Percentiles rank a stretch among this genome's conserved stretches.
Conservation (phyloP, 1,140 invertebrate genomes). For the Trichonephila clavata region DNA sequence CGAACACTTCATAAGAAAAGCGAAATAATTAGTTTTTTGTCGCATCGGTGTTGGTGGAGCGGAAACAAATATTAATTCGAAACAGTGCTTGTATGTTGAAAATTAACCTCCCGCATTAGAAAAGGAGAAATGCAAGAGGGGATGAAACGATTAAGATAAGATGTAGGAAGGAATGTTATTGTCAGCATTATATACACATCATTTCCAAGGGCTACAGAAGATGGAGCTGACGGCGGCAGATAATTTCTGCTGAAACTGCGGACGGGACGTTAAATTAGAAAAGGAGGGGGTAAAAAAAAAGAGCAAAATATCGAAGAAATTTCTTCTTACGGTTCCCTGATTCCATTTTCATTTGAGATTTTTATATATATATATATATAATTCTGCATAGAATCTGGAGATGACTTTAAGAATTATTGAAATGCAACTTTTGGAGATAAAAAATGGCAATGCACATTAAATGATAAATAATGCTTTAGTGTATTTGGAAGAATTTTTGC, state of each 20-base stretch:
- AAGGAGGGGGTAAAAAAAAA: neutral
- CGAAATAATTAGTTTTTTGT: neutral
- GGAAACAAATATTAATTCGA: slow-evolving; percentile 10
- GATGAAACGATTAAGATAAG: slow-evolving; percentile 54
- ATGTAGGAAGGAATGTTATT: slow-evolving; percentile 40
- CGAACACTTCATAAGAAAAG: neutral
- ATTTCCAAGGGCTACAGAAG: slow-evolving; percentile 2
- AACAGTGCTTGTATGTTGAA: neutral
- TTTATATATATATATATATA: neutral
- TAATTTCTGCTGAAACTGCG: slow-evolving; percentile 60
- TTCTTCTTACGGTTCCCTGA: slow-evolving; percentile 44
- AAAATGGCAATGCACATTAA: too few species aligned
- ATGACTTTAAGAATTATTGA: neutral
- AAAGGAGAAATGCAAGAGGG: neutral
- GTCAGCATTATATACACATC: slow-evolving; percentile 68
- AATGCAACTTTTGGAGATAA: neutral
- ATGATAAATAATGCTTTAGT: too few species aligned
- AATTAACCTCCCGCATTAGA: neutral
- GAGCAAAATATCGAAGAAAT: neutral
- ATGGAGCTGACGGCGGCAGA: slow-evolving; percentile 50
- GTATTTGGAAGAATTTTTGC: too few species aligned
- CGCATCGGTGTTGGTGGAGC: neutral
- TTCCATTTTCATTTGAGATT: neutral
- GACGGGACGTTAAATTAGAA: neutral
- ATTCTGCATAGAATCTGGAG: neutral